phyloP scores from a whole-genome alignment of 2,113 vertebrate genomes.

The Atractosteus spatula region DNA sequence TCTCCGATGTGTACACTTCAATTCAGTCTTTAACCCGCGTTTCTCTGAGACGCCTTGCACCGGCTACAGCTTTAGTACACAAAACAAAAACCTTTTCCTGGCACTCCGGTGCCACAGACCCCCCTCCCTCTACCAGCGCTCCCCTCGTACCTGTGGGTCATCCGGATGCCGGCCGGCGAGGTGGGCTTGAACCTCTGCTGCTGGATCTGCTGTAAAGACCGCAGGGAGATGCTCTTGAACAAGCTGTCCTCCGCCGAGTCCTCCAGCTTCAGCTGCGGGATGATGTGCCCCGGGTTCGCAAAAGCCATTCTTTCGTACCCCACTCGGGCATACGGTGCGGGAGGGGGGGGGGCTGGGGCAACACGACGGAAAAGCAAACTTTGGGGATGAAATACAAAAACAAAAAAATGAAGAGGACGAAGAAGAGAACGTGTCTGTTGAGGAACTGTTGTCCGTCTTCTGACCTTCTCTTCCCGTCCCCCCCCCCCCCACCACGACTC shows the following conservation, averaged over 20 bases:
- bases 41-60: too few relatives aligned
- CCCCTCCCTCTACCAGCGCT: too few relatives aligned
- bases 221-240: conserved; percentile 41
- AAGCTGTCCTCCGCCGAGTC: conserved; percentile 40
- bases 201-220: conserved; percentile 39
- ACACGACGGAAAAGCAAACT: background rate
- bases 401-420: background rate
- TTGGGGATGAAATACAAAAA: background rate
- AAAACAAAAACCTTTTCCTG: too few relatives aligned
- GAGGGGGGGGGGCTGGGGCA: background rate
- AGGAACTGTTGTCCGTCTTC: too few relatives aligned
- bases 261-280: conserved; percentile 52
- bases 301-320: conserved; percentile 39
- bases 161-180: conserved; percentile 29
- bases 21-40: too few relatives aligned
- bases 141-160: conserved; percentile 40
- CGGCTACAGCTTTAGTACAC: too few relatives aligned
- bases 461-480: too few relatives aligned
- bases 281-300: conserved; percentile 38
- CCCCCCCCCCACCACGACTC: too few relatives aligned
- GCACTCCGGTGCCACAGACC: too few relatives aligned
- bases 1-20: too few relatives aligned
- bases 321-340: background rate
- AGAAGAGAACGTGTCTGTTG: background rate
- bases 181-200: conserved; percentile 31